Base-by-base conservation (phyloP, 2,888 invertebrate species). In the Gisinianus flammeolus region DNA sequence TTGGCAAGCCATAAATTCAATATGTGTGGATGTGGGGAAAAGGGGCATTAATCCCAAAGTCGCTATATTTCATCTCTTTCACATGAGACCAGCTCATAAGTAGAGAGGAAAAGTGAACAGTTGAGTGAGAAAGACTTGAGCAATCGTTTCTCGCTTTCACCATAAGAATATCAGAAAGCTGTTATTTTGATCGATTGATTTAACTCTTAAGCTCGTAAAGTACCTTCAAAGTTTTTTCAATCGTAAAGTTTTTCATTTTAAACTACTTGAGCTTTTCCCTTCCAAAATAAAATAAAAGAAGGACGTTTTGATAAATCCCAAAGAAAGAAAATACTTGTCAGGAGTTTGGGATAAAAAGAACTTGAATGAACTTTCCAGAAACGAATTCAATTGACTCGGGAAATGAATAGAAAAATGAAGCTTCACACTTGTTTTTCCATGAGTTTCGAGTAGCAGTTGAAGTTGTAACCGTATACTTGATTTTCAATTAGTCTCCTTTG, bases 1-100 rank as follows among this genome's bases (percentile, higher is more conserved):
- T 69, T 58, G 77, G 69, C 52, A 52, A 56, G 68, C 79, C 74
- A 77, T 72, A 79, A 79, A 73, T 70, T 68, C 28, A 22, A 16
- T 68, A 33, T 68, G 68, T 64, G 24, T 16, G 64, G 28, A 64
- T 64, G 56, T 68, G 68, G 68, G 76, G 69, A 69, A 71, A 66
- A 58, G 54, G 64, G 35, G 66, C 72, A 77, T 77, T 71, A 66
- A 71, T 58, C 69, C n/a, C 72, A 28, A 31, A 66, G 67, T 77
- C 67, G 64, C 33, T 31, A 72, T 73, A 72, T 77, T 77, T 77
- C 77, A 72, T 69, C 33, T 68, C 35, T 22, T 44, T 44, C 24
- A 44, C 24, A 69, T 35, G 35, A 26, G 16, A 44, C 35, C 19
- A 44, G 16, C 44, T 44, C 44, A 6, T 44, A 6, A 44, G 44